Percentiles rank a stretch among this genome's conserved stretches.
phyloP scores from a whole-genome alignment of 2,888 invertebrate genomes.

The Rotaria magnacalcarata region DNA sequence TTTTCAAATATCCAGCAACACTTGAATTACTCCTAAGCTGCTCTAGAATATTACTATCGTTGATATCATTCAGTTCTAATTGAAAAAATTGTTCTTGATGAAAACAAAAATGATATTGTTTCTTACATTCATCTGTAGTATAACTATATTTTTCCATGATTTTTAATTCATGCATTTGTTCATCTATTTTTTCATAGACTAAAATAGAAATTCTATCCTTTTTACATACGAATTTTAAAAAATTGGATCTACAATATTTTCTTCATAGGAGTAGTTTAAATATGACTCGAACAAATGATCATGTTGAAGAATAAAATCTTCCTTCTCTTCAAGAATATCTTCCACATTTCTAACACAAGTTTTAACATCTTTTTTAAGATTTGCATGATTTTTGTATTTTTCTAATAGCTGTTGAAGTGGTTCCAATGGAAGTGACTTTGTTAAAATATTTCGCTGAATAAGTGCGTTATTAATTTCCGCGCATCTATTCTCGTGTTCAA shows the following conservation, averaged over 20 bases:
- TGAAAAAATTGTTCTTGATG: background rate
- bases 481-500: background rate
- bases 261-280: background rate
- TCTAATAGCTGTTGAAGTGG: background rate
- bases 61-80: background rate
- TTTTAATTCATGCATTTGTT: background rate
- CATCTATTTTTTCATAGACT: background rate
- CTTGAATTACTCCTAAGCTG: background rate
- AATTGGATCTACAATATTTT: background rate
- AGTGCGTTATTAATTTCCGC: background rate
- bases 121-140: background rate
- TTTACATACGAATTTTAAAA: background rate
- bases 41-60: background rate
- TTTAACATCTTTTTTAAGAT: background rate
- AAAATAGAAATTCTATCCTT: background rate
- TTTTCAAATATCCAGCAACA: background rate
- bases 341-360: background rate
- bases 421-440: background rate
- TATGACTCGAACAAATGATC: background rate
- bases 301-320: background rate
- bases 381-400: background rate
- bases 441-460: background rate
- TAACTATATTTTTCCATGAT: background rate
- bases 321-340: background rate
- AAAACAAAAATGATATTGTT: background rate